Evolutionary conservation across 2,888 invertebrate genomes (phyloP).

Genomic region (Mesorhabditis spiculigera): DNA sequence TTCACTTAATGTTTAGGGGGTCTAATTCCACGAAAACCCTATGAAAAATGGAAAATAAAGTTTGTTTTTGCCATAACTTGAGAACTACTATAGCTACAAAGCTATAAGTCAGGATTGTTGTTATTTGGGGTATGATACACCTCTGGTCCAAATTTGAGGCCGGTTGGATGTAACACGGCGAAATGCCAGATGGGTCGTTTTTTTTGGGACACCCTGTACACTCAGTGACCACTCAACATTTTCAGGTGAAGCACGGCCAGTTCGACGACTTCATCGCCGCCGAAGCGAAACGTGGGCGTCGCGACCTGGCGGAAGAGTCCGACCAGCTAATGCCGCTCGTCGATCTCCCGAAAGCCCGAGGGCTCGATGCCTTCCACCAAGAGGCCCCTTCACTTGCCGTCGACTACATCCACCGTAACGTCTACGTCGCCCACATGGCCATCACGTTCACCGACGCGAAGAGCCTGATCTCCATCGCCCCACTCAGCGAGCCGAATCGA

Average conservation of each 20-base stretch:
- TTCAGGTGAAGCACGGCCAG: neutral
- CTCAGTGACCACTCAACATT: too few species aligned
- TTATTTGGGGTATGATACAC: too few species aligned
- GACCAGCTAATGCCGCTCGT: constrained; percentile 7
- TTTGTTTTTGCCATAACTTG: too few species aligned
- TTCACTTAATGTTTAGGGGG: too few species aligned
- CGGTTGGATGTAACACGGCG: too few species aligned
- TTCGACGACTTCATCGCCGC: neutral
- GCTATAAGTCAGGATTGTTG: too few species aligned
- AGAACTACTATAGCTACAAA: too few species aligned
- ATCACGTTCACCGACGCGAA: neutral
- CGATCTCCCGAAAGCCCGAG: constrained; percentile 6
- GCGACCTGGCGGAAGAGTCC: neutral
- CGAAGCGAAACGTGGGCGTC: neutral
- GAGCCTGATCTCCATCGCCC: constrained; percentile 1
- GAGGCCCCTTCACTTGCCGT: constrained; percentile 13
- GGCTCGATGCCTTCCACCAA: neutral
- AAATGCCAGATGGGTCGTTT: too few species aligned
- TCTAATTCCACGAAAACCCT: too few species aligned
- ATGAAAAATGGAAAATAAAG: too few species aligned
- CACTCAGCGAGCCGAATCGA: constrained; percentile 7
- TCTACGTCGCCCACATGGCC: constrained; percentile 7
- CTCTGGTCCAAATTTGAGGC: too few species aligned
- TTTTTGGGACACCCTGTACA: too few species aligned
- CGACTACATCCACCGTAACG: constrained; percentile 19